phyloP scores from a whole-genome alignment of 2,113 vertebrate species.

The Otus sunia region DNA sequence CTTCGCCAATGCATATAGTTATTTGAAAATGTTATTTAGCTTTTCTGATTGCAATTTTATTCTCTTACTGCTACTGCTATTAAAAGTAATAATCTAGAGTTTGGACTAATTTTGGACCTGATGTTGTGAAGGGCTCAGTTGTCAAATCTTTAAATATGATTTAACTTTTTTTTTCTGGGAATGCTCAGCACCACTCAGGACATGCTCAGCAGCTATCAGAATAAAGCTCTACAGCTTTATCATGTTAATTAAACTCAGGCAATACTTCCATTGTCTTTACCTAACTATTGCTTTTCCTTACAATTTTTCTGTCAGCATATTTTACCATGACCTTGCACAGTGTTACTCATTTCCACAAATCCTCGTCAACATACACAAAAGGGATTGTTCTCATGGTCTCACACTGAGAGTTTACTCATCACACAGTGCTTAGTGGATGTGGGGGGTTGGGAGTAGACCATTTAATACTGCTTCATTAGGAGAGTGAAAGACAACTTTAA shows the following conservation, averaged over 20 bases:
- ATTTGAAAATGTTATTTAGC: background rate
- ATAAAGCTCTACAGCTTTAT: background rate
- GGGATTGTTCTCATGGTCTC: conserved; percentile 33
- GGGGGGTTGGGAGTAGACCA: background rate
- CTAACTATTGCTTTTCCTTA: background rate
- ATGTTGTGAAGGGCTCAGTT: background rate
- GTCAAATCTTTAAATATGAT: background rate
- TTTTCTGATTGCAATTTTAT: background rate
- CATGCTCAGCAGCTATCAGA: background rate
- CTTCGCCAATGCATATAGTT: background rate
- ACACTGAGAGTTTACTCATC: conserved; percentile 54
- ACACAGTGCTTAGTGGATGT: background rate
- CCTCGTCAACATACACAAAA: conserved; percentile 15
- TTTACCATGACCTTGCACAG: background rate
- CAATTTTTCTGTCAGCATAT: background rate
- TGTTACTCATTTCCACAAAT: conserved; percentile 17
- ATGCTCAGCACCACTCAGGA: background rate
- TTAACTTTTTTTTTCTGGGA: background rate
- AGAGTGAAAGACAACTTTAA: conserved; percentile 36
- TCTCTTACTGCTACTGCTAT: background rate
- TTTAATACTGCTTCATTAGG: conserved; percentile 47
- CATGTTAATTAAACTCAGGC: background rate
- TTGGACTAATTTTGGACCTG: background rate
- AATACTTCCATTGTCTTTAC: background rate
- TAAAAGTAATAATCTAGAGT: background rate